Evolutionary conservation across 2,888 invertebrate species (phyloP).

Genomic region (Drosophila siamana): DNA sequence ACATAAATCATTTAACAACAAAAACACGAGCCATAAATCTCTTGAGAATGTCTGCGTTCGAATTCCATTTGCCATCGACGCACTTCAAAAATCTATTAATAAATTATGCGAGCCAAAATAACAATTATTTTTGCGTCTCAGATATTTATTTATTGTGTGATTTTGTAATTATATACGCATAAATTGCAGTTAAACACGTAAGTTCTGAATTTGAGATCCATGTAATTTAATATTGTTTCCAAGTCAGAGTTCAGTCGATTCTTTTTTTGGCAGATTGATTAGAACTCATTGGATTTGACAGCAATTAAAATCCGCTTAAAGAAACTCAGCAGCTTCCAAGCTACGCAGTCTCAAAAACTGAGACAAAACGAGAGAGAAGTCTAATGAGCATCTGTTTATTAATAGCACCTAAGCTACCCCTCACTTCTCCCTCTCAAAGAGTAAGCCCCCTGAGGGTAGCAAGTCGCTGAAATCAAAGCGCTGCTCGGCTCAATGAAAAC

Average conservation of each 20-base stretch:
- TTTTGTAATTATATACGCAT: conserved; percentile 23
- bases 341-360: conserved; percentile 52
- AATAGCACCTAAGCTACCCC: conserved; percentile 41
- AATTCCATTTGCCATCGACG: conserved; percentile 4
- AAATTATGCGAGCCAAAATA: conserved; percentile 1
- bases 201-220: conserved; percentile 3
- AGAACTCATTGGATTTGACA: conserved; percentile 61
- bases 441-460: conserved; percentile 1
- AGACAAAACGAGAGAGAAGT: conserved; percentile 2
- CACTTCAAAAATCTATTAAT: conserved; percentile 16
- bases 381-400: conserved; percentile 52
- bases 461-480: conserved; percentile 70
- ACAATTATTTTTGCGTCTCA: conserved; percentile 14
- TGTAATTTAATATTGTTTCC: conserved; percentile 47
- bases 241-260: conserved; percentile 6
- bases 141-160: neutral
- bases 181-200: conserved; percentile 18
- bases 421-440: conserved; percentile 4
- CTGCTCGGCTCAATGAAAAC: conserved; percentile 71
- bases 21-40: neutral
- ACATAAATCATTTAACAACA: neutral
- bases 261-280: conserved; percentile 50
- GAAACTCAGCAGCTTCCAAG: conserved; percentile 61
- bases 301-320: conserved; percentile 76
- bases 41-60: neutral